Conservation (phyloP, 2,113 vertebrate species). For the Athene cunicularia region DNA sequence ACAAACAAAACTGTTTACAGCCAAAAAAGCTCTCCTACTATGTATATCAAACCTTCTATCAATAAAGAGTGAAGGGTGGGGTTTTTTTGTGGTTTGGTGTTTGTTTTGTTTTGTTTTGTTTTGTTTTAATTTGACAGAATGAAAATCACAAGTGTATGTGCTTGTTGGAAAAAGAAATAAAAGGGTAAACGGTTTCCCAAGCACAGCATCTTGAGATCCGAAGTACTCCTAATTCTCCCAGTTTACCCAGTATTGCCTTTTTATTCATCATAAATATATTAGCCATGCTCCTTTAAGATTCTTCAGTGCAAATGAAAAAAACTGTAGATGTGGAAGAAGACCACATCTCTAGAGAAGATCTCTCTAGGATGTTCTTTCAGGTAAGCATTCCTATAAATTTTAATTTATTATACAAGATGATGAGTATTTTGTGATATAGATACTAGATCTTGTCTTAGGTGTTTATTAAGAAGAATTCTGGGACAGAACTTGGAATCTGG, state of each 20-base stretch:
- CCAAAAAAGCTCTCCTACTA: not conserved
- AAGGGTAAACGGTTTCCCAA: not conserved
- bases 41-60: not conserved
- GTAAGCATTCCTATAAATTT: not conserved
- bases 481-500: not conserved
- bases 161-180: not conserved
- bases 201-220: accelerated
- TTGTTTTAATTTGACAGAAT: not conserved
- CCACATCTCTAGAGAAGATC: no score
- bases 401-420: not conserved
- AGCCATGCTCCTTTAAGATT: not conserved
- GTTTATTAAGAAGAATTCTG: not conserved
- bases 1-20: not conserved
- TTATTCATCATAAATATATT: not conserved
- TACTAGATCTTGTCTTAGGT: not conserved
- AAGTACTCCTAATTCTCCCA: not conserved
- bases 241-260: not conserved
- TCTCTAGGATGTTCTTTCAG: not conserved
- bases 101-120: not conserved
- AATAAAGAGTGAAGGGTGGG: no score
- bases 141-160: not conserved
- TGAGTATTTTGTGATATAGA: not conserved
- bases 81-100: no score
- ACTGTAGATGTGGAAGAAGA: not conserved
- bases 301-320: not conserved